phyloP scores from a whole-genome alignment of 2,113 vertebrate species.

The Scomber colias region DNA sequence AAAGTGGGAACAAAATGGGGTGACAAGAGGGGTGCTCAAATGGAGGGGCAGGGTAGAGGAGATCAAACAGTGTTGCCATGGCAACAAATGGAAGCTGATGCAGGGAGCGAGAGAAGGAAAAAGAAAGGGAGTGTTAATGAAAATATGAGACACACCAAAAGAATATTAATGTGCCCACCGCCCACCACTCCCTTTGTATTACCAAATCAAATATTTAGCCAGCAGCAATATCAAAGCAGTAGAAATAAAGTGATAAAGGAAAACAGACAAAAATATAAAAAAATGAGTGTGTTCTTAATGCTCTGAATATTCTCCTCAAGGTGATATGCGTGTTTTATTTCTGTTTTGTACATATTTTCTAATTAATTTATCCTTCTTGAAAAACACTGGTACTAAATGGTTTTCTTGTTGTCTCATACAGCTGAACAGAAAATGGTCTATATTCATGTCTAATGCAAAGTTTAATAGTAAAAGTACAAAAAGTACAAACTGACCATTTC shows the following conservation, averaged over 20 bases:
- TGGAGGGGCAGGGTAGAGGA: constrained; percentile 53
- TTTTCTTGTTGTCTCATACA: neutral
- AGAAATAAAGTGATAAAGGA: neutral
- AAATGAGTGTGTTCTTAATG: neutral
- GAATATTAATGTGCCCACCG: constrained; percentile 42
- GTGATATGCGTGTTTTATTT: too few relatives aligned
- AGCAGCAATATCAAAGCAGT: neutral
- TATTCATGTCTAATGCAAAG: neutral
- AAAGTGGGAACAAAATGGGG: constrained; percentile 31
- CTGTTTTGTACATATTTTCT: neutral
- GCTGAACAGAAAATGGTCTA: too few relatives aligned
- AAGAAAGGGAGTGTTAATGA: constrained; percentile 37
- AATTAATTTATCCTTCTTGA: neutral
- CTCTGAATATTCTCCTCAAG: neutral
- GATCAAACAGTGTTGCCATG: constrained; percentile 84
- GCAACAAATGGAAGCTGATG: constrained; percentile 82
- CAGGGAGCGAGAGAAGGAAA: constrained; percentile 32
- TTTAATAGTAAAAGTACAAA: neutral
- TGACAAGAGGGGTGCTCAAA: constrained; percentile 52
- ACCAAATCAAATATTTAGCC: constrained; percentile 18
- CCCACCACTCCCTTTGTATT: constrained; percentile 30
- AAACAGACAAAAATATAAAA: neutral
- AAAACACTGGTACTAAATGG: neutral
- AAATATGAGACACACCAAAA: constrained; percentile 42
- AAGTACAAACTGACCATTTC: neutral